A percentile compares a stretch with the other conserved stretches of the same genome.
Conservation (phyloP, 2,113 vertebrate genomes). For the Thomomys bottae region DNA sequence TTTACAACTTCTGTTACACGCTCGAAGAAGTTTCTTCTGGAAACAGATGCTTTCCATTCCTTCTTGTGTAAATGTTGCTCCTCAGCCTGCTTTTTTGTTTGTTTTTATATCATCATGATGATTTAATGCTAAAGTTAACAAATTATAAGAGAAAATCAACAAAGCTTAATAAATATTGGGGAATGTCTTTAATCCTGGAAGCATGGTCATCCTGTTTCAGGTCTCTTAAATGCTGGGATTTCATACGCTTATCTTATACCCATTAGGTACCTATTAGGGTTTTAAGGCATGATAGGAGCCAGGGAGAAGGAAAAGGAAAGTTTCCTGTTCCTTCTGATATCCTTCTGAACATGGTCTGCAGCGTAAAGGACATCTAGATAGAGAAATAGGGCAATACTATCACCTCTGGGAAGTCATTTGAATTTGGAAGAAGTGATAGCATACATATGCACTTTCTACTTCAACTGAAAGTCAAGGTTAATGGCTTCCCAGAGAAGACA, state of each 20-base stretch:
- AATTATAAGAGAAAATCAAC: neutral
- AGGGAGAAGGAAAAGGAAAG: neutral
- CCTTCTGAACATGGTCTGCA: neutral
- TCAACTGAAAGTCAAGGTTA: neutral
- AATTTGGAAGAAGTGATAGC: neutral
- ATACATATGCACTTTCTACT: neutral
- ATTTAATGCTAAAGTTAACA: neutral
- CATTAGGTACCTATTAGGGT: neutral
- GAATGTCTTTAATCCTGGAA: neutral
- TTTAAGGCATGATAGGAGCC: neutral
- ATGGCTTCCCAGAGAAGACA: neutral
- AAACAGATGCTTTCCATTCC: no score
- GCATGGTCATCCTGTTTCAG: neutral
- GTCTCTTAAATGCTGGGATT: neutral
- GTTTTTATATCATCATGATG: no score
- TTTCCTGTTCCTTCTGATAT: neutral
- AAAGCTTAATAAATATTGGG: neutral
- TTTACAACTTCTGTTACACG: no score
- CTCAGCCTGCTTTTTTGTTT: no score
- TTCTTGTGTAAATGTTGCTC: no score
- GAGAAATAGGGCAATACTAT: neutral
- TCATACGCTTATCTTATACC: neutral
- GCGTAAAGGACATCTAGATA: neutral
- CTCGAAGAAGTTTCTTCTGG: no score
- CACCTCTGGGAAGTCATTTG: neutral